Percentiles rank a stretch among this genome's conserved stretches.
phyloP scores from a whole-genome alignment of 2,113 vertebrate species.

The Leucosticte australis region DNA sequence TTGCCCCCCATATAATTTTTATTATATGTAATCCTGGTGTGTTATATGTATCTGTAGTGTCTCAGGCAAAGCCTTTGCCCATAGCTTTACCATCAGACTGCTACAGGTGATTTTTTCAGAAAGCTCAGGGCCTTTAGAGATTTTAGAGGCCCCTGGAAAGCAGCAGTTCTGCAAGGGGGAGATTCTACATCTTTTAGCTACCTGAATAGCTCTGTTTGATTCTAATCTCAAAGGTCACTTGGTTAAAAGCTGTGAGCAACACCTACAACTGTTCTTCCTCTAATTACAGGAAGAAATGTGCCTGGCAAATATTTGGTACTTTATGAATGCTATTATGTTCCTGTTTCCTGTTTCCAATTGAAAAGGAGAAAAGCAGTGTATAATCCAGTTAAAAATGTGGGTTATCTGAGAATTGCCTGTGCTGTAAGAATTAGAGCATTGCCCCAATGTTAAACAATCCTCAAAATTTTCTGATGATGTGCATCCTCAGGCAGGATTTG shows the following conservation, averaged over 20 bases:
- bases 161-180: not conserved
- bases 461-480: not conserved
- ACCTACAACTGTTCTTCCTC: not conserved
- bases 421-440: not conserved
- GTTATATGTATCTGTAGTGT: not conserved
- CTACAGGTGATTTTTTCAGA: not conserved
- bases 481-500: fast-evolving
- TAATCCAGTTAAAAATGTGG: not conserved
- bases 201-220: not conserved
- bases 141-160: not conserved
- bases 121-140: not conserved
- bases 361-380: not conserved
- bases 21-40: not conserved
- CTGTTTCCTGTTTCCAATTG: not conserved
- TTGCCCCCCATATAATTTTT: not conserved
- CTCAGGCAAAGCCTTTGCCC: not conserved
- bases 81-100: not conserved
- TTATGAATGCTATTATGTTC: not conserved
- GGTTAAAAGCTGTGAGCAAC: not conserved
- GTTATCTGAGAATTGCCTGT: not conserved
- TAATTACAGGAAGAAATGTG: not conserved
- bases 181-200: not conserved
- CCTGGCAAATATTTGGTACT: not conserved
- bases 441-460: not conserved
- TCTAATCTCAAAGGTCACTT: not conserved